These are phyloP conservation scores for Hirtodrosophila alboralis DNA, from an alignment of 2,888 invertebrate genomes.

Conservation along the genomic window DNA sequence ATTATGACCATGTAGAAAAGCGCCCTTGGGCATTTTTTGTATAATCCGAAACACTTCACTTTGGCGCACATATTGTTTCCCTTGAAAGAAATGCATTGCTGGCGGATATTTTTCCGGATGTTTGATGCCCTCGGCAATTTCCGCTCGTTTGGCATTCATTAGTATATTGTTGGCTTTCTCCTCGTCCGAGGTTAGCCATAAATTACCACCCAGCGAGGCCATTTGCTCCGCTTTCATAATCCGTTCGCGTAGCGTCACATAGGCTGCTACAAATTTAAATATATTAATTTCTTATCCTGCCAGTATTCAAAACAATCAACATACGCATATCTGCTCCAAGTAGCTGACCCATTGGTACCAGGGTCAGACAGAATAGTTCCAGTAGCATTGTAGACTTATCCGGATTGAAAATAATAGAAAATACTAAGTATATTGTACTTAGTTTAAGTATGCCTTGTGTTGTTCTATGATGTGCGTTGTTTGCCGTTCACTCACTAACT, in stretches of 20 bases:
- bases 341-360: constrained; percentile 29
- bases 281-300: not conserved
- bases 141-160: constrained; percentile 83
- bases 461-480: constrained; percentile 37
- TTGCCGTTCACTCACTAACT: constrained; percentile 49
- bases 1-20: constrained; percentile 86
- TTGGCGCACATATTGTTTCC: constrained; percentile 85
- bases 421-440: constrained; percentile 1
- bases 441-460: constrained; percentile 22
- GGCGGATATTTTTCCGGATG: constrained; percentile 85
- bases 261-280: constrained; percentile 66
- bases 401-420: not conserved
- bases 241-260: constrained; percentile 81
- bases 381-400: constrained; percentile 38
- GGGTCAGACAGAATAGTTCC: constrained; percentile 26
- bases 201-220: constrained; percentile 80
- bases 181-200: constrained; percentile 81
- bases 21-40: constrained; percentile 87
- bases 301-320: constrained; percentile 11
- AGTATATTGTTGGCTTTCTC: constrained; percentile 83
- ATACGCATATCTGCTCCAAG: constrained; percentile 52
- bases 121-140: constrained; percentile 80
- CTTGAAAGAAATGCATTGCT: constrained; percentile 86
- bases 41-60: constrained; percentile 87
- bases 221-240: constrained; percentile 82